These are phyloP conservation scores for Mythimna loreyi DNA, from an alignment of 2,888 invertebrate species.

Conservation along the genomic window DNA sequence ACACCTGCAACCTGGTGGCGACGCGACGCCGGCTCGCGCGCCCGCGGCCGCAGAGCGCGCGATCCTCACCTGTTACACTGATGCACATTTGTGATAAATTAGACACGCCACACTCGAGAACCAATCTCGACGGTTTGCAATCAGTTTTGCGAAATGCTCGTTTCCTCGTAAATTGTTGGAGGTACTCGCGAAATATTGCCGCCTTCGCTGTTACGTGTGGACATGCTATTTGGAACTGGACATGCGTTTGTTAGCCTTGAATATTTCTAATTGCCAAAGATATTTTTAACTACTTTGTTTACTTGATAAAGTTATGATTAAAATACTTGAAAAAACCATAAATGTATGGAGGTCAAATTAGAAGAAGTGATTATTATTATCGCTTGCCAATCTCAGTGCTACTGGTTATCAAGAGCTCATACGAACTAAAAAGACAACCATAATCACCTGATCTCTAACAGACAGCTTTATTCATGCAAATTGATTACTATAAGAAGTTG, in stretches of 20 bases:
- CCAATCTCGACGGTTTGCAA: constrained; percentile 82
- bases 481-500: constrained; percentile 35
- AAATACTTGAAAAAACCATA: background rate
- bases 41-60: constrained; percentile 33
- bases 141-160: constrained; percentile 86
- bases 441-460: constrained; percentile 14
- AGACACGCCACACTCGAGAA: constrained; percentile 82
- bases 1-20: constrained; percentile 74
- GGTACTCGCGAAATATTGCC: constrained; percentile 68
- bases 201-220: constrained; percentile 49
- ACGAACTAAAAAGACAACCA: constrained; percentile 1
- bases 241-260: constrained; percentile 35
- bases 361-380: background rate
- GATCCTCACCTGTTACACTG: constrained; percentile 68
- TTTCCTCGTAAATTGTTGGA: constrained; percentile 81
- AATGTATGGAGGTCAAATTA: background rate
- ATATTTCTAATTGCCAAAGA: constrained; percentile 1
- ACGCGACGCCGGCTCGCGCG: constrained; percentile 21
- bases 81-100: constrained; percentile 86
- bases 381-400: background rate
- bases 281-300: constrained; percentile 1
- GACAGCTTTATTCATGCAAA: constrained; percentile 26
- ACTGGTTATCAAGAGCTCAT: background rate
- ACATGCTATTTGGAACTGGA: constrained; percentile 40
- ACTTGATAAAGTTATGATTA: background rate